These are phyloP conservation scores for Condylura cristata DNA, from an alignment of 2,113 vertebrate genomes.

Conservation along the genomic window DNA sequence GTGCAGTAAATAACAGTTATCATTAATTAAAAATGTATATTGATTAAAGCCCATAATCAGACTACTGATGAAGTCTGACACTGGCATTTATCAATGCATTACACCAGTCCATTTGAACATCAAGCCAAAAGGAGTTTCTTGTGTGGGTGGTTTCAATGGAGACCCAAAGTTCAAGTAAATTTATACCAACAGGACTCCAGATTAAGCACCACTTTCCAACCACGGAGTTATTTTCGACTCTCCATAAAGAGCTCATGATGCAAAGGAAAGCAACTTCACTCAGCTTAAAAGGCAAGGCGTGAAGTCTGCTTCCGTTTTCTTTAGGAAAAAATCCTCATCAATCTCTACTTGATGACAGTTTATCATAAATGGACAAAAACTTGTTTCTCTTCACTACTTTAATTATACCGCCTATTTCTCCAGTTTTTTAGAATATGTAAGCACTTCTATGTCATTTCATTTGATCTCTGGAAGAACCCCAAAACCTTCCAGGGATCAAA, in stretches of 20 bases:
- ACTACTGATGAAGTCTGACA: background rate
- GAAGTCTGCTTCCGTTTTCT: background rate
- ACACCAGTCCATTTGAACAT: background rate
- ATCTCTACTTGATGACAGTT: slow-evolving; percentile 20
- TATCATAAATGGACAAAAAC: slow-evolving; percentile 30
- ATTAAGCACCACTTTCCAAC: slow-evolving; percentile 26
- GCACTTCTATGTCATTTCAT: background rate
- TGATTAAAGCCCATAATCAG: background rate
- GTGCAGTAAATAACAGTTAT: background rate
- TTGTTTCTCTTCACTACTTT: background rate
- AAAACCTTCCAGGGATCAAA: too few relatives aligned
- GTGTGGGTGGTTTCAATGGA: slow-evolving; percentile 3
- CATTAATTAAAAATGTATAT: background rate
- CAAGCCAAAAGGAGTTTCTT: background rate
- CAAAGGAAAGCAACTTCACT: background rate
- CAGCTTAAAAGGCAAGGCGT: background rate
- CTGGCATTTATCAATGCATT: background rate
- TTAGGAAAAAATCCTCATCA: background rate
- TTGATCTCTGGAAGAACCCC: background rate
- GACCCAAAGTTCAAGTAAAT: slow-evolving; percentile 32
- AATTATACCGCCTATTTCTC: background rate
- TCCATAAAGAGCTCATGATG: background rate
- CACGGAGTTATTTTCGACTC: background rate
- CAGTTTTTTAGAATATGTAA: background rate
- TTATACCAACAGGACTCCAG: background rate